phyloP scores from a whole-genome alignment of 2,797 vertebrate species.

The Loris lydekkerianus region DNA sequence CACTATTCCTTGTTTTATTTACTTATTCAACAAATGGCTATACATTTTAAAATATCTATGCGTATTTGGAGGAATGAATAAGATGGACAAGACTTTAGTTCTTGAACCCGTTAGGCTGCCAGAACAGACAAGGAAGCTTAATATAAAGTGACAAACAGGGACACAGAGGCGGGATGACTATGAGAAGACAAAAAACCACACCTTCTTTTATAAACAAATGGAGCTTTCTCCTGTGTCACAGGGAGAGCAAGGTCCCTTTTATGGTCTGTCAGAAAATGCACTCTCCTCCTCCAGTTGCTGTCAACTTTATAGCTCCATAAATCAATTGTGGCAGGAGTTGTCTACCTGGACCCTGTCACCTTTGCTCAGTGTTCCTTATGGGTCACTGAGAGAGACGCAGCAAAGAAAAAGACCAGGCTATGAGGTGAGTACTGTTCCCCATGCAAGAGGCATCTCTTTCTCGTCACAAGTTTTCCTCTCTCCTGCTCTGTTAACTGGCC shows the following conservation, averaged over 20 bases:
- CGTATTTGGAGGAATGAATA: background rate
- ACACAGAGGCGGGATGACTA: background rate
- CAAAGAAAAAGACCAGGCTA: background rate
- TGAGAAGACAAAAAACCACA: background rate
- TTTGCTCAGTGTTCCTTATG: conserved; percentile 59
- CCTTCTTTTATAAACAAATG: conserved; percentile 54
- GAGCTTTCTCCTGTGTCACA: background rate
- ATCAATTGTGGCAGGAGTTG: conserved; percentile 32
- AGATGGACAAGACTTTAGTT: background rate
- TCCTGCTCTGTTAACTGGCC: background rate
- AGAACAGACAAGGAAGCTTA: background rate
- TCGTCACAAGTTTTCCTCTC: background rate
- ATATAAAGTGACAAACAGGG: background rate
- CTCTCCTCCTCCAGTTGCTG: background rate
- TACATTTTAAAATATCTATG: background rate
- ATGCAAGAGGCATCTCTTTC: background rate
- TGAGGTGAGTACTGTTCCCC: conserved; percentile 60
- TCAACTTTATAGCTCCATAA: conserved; percentile 69
- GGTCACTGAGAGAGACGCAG: background rate
- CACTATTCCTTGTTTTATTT: background rate
- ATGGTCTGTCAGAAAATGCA: background rate
- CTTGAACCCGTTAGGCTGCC: background rate
- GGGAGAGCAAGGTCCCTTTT: conserved; percentile 22
- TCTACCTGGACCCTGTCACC: background rate
- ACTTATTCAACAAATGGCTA: background rate